Evolutionary conservation across 2,888 invertebrate genomes (phyloP).

Genomic region (Drosophila fungiperda): DNA sequence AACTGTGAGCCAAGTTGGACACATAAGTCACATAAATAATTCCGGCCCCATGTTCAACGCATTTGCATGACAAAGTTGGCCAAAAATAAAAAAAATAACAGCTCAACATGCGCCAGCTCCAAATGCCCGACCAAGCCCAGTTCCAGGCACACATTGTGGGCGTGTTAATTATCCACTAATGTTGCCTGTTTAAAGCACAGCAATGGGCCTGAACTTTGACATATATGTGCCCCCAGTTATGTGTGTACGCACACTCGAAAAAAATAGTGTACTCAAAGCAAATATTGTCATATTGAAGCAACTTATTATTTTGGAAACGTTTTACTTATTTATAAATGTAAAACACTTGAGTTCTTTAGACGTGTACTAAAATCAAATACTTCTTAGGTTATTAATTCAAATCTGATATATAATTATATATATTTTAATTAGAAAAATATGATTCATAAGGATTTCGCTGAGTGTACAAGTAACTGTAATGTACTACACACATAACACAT

Average conservation of each 20-base stretch:
- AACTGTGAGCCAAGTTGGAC: slow-evolving; percentile 56
- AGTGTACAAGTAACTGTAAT: slow-evolving; percentile 21
- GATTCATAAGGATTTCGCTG: too few relatives aligned
- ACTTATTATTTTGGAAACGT: not conserved
- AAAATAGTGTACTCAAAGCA: not conserved
- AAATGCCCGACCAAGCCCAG: slow-evolving; percentile 18
- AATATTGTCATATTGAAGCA: not conserved
- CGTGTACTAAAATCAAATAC: not conserved
- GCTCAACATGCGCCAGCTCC: slow-evolving; percentile 8
- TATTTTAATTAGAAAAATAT: too few relatives aligned
- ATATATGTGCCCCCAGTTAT: slow-evolving; percentile 22
- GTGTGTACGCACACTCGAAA: not conserved
- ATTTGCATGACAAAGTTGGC: slow-evolving; percentile 80
- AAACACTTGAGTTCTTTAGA: not conserved
- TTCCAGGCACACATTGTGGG: slow-evolving; percentile 55
- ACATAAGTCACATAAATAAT: slow-evolving; percentile 58
- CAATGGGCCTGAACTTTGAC: slow-evolving; percentile 66
- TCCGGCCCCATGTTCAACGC: slow-evolving; percentile 51
- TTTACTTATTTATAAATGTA: not conserved
- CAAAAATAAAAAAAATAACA: slow-evolving; percentile 49
- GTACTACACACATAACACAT: slow-evolving; percentile 5
- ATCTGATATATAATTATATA: too few relatives aligned
- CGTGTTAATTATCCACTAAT: slow-evolving; percentile 81
- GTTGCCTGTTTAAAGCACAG: slow-evolving; percentile 63
- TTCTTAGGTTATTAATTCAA: not conserved